Percentiles rank a stretch among this genome's conserved stretches.
Evolutionary conservation across 2,797 vertebrate species (phyloP).

Genomic region (Sebastes taczanowskii): DNA sequence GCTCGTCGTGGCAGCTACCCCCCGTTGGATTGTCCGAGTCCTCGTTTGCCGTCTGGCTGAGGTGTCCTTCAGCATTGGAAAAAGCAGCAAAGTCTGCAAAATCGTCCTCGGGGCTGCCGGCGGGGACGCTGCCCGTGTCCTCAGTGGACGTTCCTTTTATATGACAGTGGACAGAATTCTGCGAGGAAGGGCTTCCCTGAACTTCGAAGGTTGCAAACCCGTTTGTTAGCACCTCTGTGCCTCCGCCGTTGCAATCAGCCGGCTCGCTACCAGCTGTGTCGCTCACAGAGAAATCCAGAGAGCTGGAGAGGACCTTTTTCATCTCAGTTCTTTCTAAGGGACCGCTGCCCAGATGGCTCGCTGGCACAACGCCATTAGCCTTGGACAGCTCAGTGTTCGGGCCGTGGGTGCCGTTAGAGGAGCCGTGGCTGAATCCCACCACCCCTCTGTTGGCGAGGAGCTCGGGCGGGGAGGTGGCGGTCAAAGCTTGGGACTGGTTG

Average conservation of each 20-base stretch:
- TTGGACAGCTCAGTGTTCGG: slow-evolving; percentile 71
- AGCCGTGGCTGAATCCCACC: slow-evolving; percentile 79
- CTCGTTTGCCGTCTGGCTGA: slow-evolving; percentile 58
- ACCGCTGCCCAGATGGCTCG: slow-evolving; percentile 75
- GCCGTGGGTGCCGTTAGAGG: slow-evolving; percentile 73
- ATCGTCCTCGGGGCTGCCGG: slow-evolving; percentile 76
- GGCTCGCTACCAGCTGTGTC: slow-evolving; percentile 61
- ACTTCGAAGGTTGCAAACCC: slow-evolving; percentile 85
- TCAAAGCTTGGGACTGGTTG: slow-evolving; percentile 72
- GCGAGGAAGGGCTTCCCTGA: slow-evolving; percentile 79
- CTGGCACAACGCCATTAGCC: slow-evolving; percentile 76
- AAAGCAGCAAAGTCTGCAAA: slow-evolving; percentile 93
- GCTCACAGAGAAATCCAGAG: slow-evolving; percentile 42
- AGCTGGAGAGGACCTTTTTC: slow-evolving; percentile 65
- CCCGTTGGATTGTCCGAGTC: slow-evolving; percentile 20
- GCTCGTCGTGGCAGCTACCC: slow-evolving; percentile 24
- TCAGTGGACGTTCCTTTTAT: slow-evolving; percentile 62
- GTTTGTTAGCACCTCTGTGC: slow-evolving; percentile 89
- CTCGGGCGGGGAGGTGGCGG: slow-evolving; percentile 88
- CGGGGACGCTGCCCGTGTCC: slow-evolving; percentile 63
- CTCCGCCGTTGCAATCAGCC: slow-evolving; percentile 85
- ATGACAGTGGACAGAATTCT: slow-evolving; percentile 52
- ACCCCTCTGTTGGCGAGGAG: slow-evolving; percentile 80
- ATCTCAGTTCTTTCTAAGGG: slow-evolving; percentile 78
- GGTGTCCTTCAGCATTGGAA: slow-evolving; percentile 68